These are phyloP conservation scores for Acanthosepion lycidas DNA, from an alignment of 2,888 invertebrate genomes.

Conservation along the genomic window DNA sequence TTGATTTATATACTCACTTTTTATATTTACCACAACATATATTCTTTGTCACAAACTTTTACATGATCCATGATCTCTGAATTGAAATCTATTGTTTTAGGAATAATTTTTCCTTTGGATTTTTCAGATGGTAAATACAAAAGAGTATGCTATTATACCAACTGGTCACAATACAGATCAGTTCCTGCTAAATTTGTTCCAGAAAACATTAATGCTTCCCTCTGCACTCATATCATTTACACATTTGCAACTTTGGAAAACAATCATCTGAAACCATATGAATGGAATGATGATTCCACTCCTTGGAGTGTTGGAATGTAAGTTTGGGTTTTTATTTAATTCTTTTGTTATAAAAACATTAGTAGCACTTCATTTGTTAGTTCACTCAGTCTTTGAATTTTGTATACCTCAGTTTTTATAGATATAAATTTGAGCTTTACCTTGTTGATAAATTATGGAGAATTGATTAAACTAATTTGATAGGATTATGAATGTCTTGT, in stretches of 20 bases:
- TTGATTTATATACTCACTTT: no score
- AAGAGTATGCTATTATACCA: constrained; percentile 90
- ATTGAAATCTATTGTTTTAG: no score
- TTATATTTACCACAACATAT: no score
- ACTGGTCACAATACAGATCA: constrained; percentile 97
- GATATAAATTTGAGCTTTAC: not conserved
- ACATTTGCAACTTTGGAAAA: constrained; percentile 99
- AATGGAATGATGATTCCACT: constrained; percentile 86
- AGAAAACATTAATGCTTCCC: constrained; percentile 92
- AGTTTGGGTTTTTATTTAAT: constrained; percentile 20
- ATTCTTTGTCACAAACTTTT: no score
- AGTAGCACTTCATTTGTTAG: not conserved
- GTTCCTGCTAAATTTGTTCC: constrained; percentile 93
- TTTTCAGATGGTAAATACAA: constrained; percentile 45
- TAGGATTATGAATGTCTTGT: not conserved
- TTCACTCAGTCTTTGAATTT: not conserved
- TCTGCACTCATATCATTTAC: constrained; percentile 96
- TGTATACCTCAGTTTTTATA: not conserved
- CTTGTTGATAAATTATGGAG: not conserved
- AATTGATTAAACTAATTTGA: not conserved
- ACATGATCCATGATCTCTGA: no score
- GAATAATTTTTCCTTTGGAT: no score
- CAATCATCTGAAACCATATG: constrained; percentile 92
- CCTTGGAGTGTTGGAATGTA: constrained; percentile 54
- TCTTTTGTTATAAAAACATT: not conserved